Evolutionary conservation across 1,140 invertebrate species (phyloP).

Genomic region (Eulimnadia texana): DNA sequence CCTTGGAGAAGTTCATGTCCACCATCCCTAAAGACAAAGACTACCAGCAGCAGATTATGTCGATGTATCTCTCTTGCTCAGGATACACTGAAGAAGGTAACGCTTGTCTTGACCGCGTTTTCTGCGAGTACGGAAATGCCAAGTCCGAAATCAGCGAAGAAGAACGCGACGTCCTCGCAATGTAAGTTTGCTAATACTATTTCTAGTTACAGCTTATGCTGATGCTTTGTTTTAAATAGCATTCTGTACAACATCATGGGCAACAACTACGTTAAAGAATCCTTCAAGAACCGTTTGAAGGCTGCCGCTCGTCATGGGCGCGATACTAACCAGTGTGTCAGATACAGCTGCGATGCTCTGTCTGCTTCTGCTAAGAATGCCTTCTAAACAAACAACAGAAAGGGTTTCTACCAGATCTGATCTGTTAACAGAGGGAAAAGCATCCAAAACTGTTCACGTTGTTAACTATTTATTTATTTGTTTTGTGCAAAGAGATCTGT

Average conservation of each 20-base stretch:
- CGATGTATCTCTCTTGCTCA: slow-evolving; percentile 26
- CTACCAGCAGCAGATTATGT: slow-evolving; percentile 24
- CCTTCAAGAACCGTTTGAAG: slow-evolving; percentile 23
- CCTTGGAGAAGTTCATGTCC: slow-evolving; percentile 16
- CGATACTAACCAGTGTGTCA: slow-evolving; percentile 7
- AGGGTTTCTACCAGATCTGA: background rate
- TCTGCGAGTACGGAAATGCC: slow-evolving; percentile 30
- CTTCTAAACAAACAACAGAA: background rate
- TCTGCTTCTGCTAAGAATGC: background rate
- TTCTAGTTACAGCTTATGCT: too few relatives aligned
- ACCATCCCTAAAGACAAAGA: slow-evolving; percentile 12
- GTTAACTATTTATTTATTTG: too few relatives aligned
- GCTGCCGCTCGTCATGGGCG: slow-evolving; percentile 20
- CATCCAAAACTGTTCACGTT: too few relatives aligned
- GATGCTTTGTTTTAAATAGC: slow-evolving; percentile 16
- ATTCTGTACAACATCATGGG: slow-evolving; percentile 24
- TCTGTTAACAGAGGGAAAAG: too few relatives aligned
- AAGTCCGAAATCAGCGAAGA: slow-evolving; percentile 26
- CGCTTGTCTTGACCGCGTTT: slow-evolving; percentile 26
- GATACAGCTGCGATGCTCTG: slow-evolving; percentile 13
- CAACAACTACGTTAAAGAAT: slow-evolving; percentile 21
- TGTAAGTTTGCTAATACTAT: slow-evolving; percentile 18
- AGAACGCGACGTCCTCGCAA: slow-evolving; percentile 22
- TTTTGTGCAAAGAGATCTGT: too few relatives aligned
- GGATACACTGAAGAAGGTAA: slow-evolving; percentile 22